A percentile compares a stretch with the other conserved stretches of the same genome.
Conservation (phyloP, 1,140 invertebrate genomes). For the Maniola jurtina region DNA sequence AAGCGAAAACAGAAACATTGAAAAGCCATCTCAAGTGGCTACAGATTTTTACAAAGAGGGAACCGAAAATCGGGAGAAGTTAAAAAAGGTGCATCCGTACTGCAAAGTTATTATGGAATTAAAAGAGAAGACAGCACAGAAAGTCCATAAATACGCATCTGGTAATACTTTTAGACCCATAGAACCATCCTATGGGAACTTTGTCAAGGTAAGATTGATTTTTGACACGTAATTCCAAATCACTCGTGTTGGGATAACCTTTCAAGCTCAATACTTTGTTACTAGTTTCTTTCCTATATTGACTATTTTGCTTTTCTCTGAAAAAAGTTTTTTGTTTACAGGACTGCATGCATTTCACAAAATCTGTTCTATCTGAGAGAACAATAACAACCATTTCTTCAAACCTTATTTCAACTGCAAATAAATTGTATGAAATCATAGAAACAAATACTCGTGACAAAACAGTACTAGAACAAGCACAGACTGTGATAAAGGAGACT, state of each 20-base stretch:
- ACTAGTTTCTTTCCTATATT: slow-evolving; percentile 9
- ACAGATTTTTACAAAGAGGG: slow-evolving; percentile 40
- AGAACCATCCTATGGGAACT: slow-evolving; percentile 55
- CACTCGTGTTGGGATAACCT: neutral
- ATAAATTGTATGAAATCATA: slow-evolving; percentile 43
- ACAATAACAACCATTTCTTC: slow-evolving; percentile 45
- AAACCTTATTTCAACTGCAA: slow-evolving; percentile 45
- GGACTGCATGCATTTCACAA: slow-evolving; percentile 70
- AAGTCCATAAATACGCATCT: slow-evolving; percentile 59
- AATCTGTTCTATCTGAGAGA: slow-evolving; percentile 60
- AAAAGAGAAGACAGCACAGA: slow-evolving; percentile 48
- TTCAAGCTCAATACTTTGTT: too few relatives aligned
- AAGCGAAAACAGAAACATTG: slow-evolving; percentile 41
- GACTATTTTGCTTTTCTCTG: slow-evolving; percentile 15
- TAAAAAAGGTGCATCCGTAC: slow-evolving; percentile 63
- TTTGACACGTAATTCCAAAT: neutral
- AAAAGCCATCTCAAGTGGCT: slow-evolving; percentile 45
- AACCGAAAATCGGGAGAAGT: slow-evolving; percentile 36
- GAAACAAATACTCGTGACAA: slow-evolving; percentile 39
- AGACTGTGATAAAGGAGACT: slow-evolving; percentile 69
- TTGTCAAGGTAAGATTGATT: slow-evolving; percentile 58
- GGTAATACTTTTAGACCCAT: slow-evolving; percentile 67
- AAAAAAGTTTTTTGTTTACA: slow-evolving; percentile 36
- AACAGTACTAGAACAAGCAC: slow-evolving; percentile 41
- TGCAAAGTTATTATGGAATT: slow-evolving; percentile 53